A percentile compares a stretch with the other conserved stretches of the same genome.
These are phyloP conservation scores for Hirtodrosophila duncani DNA, from an alignment of 2,888 invertebrate species.

Conservation along the genomic window DNA sequence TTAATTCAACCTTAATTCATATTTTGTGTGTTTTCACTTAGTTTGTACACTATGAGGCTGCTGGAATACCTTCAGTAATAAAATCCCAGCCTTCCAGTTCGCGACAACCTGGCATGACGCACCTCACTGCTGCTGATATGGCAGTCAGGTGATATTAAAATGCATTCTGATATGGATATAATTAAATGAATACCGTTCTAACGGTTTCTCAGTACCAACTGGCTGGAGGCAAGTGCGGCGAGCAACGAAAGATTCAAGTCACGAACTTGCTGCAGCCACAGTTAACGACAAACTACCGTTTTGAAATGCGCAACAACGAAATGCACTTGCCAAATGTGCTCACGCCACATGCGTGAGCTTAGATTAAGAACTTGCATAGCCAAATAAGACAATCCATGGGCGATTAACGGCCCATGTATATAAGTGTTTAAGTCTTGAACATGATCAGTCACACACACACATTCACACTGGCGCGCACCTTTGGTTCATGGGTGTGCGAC, in stretches of 20 bases:
- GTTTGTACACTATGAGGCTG: too few relatives aligned
- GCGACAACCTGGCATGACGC: conserved; percentile 10
- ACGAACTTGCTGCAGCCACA: conserved; percentile 49
- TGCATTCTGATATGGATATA: conserved; percentile 17
- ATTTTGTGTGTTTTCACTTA: conserved; percentile 5
- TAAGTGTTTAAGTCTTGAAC: conserved; percentile 10
- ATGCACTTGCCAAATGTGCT: conserved; percentile 69
- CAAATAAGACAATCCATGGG: conserved; percentile 34
- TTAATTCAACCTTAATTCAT: conserved; percentile 52
- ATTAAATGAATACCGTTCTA: conserved; percentile 37
- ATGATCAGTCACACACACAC: conserved; percentile 22
- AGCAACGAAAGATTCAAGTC: conserved; percentile 60
- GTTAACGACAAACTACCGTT: conserved; percentile 70
- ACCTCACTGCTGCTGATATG: conserved; percentile 19
- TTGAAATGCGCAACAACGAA: conserved; percentile 28
- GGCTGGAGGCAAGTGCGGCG: neutral
- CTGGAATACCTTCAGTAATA: conserved; percentile 28
- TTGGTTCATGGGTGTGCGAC: conserved; percentile 33
- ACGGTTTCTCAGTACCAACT: conserved; percentile 36
- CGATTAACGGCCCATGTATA: conserved; percentile 7
- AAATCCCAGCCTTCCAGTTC: conserved; percentile 19
- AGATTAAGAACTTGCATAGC: conserved; percentile 55
- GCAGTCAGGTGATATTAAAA: conserved; percentile 15
- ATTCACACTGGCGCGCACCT: neutral
- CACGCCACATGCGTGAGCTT: neutral